Evolutionary conservation across 2,113 vertebrate species (phyloP), one percentile per base, ranked within the genome.

Genomic region (Tychaedon coryphoeus): DNA sequence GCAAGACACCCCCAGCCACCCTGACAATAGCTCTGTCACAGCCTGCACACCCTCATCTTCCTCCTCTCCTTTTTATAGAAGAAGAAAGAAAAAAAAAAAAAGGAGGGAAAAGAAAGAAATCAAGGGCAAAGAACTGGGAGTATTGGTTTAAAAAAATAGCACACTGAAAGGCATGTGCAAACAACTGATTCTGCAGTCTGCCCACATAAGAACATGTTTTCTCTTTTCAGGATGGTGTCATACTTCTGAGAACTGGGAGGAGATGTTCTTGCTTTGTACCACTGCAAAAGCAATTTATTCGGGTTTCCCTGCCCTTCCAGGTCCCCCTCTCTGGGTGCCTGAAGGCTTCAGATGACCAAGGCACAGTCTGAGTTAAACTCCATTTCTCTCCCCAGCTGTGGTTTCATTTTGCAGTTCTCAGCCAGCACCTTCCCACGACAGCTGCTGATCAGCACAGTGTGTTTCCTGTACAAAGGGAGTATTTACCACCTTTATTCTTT

Each of bases 231-330:
- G 51, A 96, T 92, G 90, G 91, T 94, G 95, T 96, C 95, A 97
- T 95, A 86, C 58, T 95, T 96, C 95, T 96, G 82, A 60, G 95
- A 97, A 95, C 92, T 92, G 95, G 95, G 93, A 96, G 95, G 96
- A 96, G 95, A 95, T 83, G 91, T 96, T 92, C 88, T 90, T 73
- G 78, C 85, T 67, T 92, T 93, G 69, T 34, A 90, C 74, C 67
- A 33, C 73, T 61, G 80, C 73, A 61, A 87, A 77, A 19, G 25
- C 80, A 43, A 57, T 47, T 36, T 19, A 28, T 71, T 74, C 0
- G 4, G 56, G 51, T 83, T 50, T 70, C 74, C 58, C 79, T 62
- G 73, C n/a, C 65, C 57, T 40, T 62, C 42, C 73, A 81, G 28
- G 45, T 65, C 40, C 53, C 67, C 5, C 4, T 6, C 62, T n/a